These are phyloP conservation scores for Ceratotherium simum DNA, from an alignment of 2,113 vertebrate species.

Conservation along the genomic window DNA sequence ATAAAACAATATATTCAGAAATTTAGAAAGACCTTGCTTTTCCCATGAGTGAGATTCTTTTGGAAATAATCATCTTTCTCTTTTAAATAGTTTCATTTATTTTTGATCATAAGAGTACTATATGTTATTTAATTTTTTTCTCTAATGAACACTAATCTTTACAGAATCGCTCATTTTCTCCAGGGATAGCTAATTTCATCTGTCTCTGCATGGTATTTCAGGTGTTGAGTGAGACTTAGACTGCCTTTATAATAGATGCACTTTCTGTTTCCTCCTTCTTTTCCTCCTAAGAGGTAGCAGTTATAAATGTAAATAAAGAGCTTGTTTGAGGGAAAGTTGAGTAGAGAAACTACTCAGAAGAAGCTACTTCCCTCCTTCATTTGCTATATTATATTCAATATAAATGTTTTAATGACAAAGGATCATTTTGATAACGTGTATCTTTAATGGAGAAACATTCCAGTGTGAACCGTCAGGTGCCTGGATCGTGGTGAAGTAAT, in stretches of 20 bases:
- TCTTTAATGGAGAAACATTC: not conserved
- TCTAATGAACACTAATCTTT: not conserved
- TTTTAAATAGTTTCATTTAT: conserved; percentile 6
- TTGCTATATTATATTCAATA: not conserved
- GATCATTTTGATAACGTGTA: not conserved
- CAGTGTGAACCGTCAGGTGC: not conserved
- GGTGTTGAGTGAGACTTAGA: not conserved
- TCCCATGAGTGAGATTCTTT: not conserved
- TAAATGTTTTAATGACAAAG: not conserved
- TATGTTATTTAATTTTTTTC: not conserved
- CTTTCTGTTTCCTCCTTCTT: not conserved
- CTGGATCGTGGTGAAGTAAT: not conserved
- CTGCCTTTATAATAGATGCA: not conserved
- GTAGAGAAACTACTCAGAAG: not conserved
- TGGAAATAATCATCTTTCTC: not conserved
- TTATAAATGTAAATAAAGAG: not conserved
- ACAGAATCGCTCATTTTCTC: not conserved
- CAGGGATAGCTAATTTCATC: not conserved
- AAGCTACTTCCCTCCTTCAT: not conserved
- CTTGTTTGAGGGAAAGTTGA: not conserved
- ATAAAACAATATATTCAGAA: not conserved
- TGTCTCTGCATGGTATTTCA: not conserved
- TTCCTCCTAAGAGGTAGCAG: not conserved
- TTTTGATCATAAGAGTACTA: not conserved
- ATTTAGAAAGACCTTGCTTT: not conserved